These are phyloP conservation scores for Psittacula cyanocephala DNA, from an alignment of 2,113 vertebrate species.

Conservation along the genomic window DNA sequence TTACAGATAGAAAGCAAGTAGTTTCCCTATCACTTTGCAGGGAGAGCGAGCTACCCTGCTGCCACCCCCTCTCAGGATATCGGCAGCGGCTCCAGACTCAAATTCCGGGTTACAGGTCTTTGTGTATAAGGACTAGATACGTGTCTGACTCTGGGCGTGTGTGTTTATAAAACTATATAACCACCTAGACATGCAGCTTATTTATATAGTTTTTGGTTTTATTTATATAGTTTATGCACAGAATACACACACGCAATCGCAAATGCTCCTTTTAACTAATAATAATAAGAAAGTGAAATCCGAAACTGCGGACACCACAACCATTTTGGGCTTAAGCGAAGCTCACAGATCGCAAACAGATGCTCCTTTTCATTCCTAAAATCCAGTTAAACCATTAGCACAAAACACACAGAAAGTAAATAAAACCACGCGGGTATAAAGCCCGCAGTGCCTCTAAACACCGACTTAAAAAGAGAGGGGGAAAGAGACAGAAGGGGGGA, in stretches of 20 bases:
- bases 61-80: not conserved
- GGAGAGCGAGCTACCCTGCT: not conserved
- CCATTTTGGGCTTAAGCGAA: conserved; percentile 50
- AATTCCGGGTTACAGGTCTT: conserved; percentile 47
- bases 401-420: conserved; percentile 27
- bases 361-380: conserved; percentile 34
- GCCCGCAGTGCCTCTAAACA: not conserved
- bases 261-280: conserved; percentile 49
- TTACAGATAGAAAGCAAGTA: not conserved
- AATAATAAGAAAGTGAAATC: conserved; percentile 66
- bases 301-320: conserved; percentile 60
- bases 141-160: not conserved
- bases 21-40: not conserved
- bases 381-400: conserved; percentile 41
- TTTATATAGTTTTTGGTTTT: conserved; percentile 20
- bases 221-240: conserved; percentile 11
- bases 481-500: not conserved
- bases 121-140: conserved; percentile 29
- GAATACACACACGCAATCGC: not conserved
- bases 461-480: not conserved
- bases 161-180: not conserved
- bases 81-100: not conserved
- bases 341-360: conserved; percentile 51
- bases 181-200: not conserved
- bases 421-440: not conserved